Evolutionary conservation across 2,113 vertebrate species (phyloP).

Genomic region (Xenotilapia leptura): DNA sequence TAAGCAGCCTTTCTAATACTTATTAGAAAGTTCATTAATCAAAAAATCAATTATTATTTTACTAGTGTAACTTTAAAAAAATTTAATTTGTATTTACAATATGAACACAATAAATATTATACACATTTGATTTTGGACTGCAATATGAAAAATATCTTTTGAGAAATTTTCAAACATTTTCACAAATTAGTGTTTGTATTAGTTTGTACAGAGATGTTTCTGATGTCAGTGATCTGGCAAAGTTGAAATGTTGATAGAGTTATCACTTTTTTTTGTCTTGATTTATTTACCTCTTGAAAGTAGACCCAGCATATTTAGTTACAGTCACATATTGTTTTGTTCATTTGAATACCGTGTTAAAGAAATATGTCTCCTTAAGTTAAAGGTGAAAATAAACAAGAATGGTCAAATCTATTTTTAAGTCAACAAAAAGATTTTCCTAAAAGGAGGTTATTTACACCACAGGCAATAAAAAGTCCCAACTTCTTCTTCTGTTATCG

Average conservation of each 20-base stretch:
- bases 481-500: not conserved
- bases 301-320: not conserved
- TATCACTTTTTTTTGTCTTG: not conserved
- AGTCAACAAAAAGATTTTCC: not conserved
- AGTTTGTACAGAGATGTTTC: not conserved
- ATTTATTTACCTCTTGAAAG: not conserved
- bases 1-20: not conserved
- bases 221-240: not conserved
- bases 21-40: not conserved
- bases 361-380: accelerated
- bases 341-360: not conserved
- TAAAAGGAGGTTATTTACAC: not conserved
- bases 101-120: not conserved
- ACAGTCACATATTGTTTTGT: not conserved
- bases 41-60: not conserved
- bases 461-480: not conserved
- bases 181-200: not conserved
- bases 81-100: not conserved
- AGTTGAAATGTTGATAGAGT: not conserved
- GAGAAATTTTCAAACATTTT: not conserved
- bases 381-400: not conserved
- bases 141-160: not conserved
- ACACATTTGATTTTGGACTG: not conserved
- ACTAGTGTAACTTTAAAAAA: not conserved
- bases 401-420: not conserved